A percentile compares a stretch with the other conserved stretches of the same genome.
Evolutionary conservation across 2,113 vertebrate species (phyloP).

Genomic region (Heteronetta atricapilla): DNA sequence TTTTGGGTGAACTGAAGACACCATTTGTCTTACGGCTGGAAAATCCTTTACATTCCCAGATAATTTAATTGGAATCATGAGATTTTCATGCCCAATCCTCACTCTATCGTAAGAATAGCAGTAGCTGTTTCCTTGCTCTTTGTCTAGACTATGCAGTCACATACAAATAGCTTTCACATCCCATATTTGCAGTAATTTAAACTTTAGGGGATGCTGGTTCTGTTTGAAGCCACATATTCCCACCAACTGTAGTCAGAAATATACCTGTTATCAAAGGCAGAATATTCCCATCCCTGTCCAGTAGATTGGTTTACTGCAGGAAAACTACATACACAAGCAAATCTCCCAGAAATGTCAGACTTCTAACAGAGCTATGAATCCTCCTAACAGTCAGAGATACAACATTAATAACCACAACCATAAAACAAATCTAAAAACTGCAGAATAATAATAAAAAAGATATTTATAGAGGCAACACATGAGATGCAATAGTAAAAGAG

Average conservation of each 20-base stretch:
- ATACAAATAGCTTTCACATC: not conserved
- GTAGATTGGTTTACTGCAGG: constrained; percentile 44
- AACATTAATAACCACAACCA: constrained; percentile 50
- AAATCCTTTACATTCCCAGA: not conserved
- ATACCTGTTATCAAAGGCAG: not conserved
- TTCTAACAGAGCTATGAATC: constrained; percentile 50
- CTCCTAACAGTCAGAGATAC: constrained; percentile 35
- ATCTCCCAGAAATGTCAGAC: constrained; percentile 38
- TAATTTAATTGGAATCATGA: not conserved
- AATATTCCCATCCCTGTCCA: constrained; percentile 19
- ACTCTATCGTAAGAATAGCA: not conserved
- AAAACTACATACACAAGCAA: constrained; percentile 43
- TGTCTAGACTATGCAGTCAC: not conserved
- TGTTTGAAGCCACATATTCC: constrained; percentile 22
- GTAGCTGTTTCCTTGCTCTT: not conserved
- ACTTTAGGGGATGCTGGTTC: not conserved
- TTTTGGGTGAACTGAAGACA: not conserved
- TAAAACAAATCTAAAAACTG: constrained; percentile 65
- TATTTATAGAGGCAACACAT: constrained; percentile 34
- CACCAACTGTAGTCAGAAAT: constrained; percentile 24
- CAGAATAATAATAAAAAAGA: constrained; percentile 47
- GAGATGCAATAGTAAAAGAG: constrained; percentile 40
- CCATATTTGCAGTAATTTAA: not conserved
- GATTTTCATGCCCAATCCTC: not conserved
- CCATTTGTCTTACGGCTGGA: not conserved